These are phyloP conservation scores for Otis tarda DNA, from an alignment of 2,113 vertebrate genomes.

Conservation along the genomic window DNA sequence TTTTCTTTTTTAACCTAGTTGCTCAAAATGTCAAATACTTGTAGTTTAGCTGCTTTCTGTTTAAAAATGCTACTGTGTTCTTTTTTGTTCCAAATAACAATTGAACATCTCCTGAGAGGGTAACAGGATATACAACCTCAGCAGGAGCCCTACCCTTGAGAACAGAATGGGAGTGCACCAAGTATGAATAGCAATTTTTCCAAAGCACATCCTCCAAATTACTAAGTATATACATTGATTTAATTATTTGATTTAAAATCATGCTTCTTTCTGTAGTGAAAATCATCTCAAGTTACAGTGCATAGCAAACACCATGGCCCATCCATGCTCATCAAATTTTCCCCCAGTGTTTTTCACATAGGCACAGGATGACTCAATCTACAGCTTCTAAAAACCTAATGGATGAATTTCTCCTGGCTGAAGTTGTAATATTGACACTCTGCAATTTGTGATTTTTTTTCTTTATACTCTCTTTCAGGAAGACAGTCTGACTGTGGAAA, in stretches of 20 bases:
- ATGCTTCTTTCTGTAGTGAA: background rate
- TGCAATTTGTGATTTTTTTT: background rate
- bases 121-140: background rate
- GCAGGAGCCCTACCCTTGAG: background rate
- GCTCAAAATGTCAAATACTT: background rate
- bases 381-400: background rate
- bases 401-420: background rate
- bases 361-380: background rate
- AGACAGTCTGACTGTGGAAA: background rate
- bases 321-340: background rate
- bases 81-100: background rate
- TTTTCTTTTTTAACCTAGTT: background rate
- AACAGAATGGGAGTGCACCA: background rate
- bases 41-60: background rate
- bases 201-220: background rate
- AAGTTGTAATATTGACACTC: background rate
- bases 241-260: background rate
- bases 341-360: background rate
- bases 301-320: background rate
- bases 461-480: background rate
- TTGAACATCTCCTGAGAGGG: background rate
- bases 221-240: background rate
- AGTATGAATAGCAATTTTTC: background rate
- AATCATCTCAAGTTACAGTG: background rate
- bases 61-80: background rate